phyloP scores from a whole-genome alignment of 2,888 invertebrate genomes.

The Ochropacha duplaris region DNA sequence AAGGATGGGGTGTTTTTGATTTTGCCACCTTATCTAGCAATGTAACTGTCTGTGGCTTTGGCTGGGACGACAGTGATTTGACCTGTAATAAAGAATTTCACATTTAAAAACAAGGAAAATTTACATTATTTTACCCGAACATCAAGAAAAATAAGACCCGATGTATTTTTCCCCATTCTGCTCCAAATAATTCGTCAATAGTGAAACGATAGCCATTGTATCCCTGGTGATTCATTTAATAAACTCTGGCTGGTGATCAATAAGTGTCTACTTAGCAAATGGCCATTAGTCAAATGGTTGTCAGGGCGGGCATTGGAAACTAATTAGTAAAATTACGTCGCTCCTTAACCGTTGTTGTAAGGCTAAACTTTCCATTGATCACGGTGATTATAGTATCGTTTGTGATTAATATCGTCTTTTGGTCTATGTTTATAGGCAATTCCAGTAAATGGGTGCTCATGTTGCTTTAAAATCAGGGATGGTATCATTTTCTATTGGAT shows the following conservation, averaged over 20 bases:
- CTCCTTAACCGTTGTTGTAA: conserved; percentile 14
- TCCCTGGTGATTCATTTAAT: not conserved
- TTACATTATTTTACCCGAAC: too few relatives aligned
- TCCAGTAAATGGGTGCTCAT: not conserved
- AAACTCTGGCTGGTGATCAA: not conserved
- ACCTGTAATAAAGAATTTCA: too few relatives aligned
- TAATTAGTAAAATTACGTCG: conserved; percentile 14
- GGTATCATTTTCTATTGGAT: not conserved
- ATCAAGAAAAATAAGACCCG: too few relatives aligned
- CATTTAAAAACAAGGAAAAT: too few relatives aligned
- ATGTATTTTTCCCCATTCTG: too few relatives aligned
- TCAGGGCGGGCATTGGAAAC: conserved; percentile 14
- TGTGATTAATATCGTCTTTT: conserved; percentile 1
- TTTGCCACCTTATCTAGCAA: too few relatives aligned
- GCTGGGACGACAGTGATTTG: too few relatives aligned
- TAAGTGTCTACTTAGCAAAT: not conserved
- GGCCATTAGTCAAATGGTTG: conserved; percentile 10
- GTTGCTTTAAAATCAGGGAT: not conserved
- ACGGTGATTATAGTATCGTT: conserved; percentile 8
- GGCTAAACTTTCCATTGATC: conserved; percentile 8
- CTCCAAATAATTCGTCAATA: not conserved
- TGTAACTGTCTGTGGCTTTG: too few relatives aligned
- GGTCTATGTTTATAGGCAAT: not conserved
- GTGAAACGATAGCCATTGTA: not conserved
- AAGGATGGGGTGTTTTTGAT: too few relatives aligned